phyloP scores from a whole-genome alignment of 92 coral and sea anemone species.

The Heteractis magnifica region DNA sequence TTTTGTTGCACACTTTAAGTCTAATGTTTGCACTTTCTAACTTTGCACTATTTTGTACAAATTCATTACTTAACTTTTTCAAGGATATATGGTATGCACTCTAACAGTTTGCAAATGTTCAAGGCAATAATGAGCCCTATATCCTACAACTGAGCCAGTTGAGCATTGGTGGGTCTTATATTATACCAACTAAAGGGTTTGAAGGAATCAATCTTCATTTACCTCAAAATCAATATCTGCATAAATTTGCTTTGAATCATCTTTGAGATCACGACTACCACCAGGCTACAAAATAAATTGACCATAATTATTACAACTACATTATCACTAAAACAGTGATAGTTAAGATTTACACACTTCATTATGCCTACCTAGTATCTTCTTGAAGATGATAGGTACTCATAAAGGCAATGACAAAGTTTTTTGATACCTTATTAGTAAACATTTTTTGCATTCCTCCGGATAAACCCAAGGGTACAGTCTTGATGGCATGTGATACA shows the following conservation, averaged over 20 bases:
- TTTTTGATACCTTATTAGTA: constrained; percentile 67
- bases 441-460: constrained; percentile 92
- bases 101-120: too few relatives aligned
- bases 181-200: too few relatives aligned
- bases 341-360: too few relatives aligned
- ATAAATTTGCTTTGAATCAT: constrained; percentile 73
- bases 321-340: not conserved
- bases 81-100: too few relatives aligned
- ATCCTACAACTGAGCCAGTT: too few relatives aligned
- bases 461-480: constrained; percentile 88
- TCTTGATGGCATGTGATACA: constrained; percentile 91
- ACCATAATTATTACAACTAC: not conserved
- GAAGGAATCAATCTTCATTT: not conserved
- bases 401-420: constrained; percentile 13
- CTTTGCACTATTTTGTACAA: too few relatives aligned
- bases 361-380: not conserved
- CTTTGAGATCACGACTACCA: constrained; percentile 62
- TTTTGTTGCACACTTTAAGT: too few relatives aligned
- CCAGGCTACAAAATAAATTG: constrained; percentile 54
- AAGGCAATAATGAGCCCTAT: too few relatives aligned
- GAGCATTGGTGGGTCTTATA: too few relatives aligned
- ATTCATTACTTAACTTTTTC: too few relatives aligned
- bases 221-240: constrained; percentile 90
- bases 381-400: too few relatives aligned
- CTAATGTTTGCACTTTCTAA: too few relatives aligned